Evolutionary conservation across 2,797 vertebrate genomes (phyloP).

Genomic region (Coregonus sp.): DNA sequence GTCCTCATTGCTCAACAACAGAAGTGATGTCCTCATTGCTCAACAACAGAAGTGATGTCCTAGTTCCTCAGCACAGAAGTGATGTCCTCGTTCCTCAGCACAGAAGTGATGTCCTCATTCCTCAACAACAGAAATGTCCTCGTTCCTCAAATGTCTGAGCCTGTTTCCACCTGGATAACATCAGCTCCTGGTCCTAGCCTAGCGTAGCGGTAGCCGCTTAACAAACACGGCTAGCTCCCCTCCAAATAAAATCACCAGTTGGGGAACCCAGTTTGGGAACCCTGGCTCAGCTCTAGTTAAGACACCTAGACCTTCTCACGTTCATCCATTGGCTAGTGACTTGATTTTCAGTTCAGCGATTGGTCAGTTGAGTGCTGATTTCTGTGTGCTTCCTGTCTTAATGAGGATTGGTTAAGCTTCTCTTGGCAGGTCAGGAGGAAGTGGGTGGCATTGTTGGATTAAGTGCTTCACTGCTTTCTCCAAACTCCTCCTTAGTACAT

Average conservation of each 20-base stretch:
- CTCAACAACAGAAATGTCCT: not conserved
- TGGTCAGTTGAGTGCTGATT: not conserved
- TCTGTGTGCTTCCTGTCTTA: not conserved
- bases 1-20: not conserved
- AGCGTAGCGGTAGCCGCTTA: not conserved
- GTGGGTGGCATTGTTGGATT: not conserved
- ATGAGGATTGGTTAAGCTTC: not conserved
- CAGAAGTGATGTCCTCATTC: not conserved
- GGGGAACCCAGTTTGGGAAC: no score
- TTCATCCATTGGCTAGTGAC: not conserved
- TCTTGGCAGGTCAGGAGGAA: constrained; percentile 7
- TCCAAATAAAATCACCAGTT: no score
- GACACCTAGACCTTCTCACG: not conserved
- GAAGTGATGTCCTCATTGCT: not conserved
- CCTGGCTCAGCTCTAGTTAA: not conserved
- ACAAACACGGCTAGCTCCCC: not conserved
- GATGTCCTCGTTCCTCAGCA: not conserved
- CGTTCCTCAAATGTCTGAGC: not conserved
- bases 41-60: no score
- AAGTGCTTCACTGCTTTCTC: not conserved
- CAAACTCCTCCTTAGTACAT: constrained; percentile 1
- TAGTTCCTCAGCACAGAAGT: no score
- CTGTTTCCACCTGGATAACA: not conserved
- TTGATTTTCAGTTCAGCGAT: not conserved
- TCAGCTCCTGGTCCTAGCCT: not conserved